phyloP scores from a whole-genome alignment of 2,797 vertebrate genomes.

The Muscicapa comitata region DNA sequence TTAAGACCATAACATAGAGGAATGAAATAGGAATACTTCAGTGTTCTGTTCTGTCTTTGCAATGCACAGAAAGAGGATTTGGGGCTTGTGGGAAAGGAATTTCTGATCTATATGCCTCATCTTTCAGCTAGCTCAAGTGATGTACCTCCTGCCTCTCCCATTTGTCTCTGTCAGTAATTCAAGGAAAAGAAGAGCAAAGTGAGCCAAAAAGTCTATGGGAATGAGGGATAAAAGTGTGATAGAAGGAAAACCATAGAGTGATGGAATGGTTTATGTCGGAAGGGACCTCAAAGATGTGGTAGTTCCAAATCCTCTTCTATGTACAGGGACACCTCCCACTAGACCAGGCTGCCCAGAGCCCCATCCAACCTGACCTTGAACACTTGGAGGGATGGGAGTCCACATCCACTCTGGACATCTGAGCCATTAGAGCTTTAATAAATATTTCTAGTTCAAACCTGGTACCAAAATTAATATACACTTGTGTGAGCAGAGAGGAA shows the following conservation, averaged over 20 bases:
- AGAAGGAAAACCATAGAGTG: neutral
- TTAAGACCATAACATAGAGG: neutral
- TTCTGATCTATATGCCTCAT: neutral
- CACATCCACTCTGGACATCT: rapidly evolving
- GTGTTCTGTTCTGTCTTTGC: neutral
- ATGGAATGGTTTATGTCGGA: neutral
- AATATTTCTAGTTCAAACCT: neutral
- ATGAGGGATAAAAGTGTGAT: neutral
- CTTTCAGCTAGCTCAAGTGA: neutral
- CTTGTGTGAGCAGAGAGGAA: neutral
- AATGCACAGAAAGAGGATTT: neutral
- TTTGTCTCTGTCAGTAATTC: neutral
- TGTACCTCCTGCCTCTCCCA: neutral
- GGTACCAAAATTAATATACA: neutral
- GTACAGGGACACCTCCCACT: neutral
- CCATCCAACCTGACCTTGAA: neutral
- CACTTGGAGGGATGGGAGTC: neutral
- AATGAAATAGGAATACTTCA: neutral
- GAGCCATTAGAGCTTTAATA: neutral
- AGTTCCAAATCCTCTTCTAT: neutral
- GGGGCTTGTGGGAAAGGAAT: neutral
- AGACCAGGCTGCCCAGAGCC: neutral
- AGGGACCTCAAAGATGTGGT: neutral
- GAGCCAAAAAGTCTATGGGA: neutral
- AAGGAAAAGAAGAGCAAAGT: neutral